Evolutionary conservation across 2,888 invertebrate species (phyloP), one percentile per base, ranked within the genome.

Genomic region (Eristalis intricaria): DNA sequence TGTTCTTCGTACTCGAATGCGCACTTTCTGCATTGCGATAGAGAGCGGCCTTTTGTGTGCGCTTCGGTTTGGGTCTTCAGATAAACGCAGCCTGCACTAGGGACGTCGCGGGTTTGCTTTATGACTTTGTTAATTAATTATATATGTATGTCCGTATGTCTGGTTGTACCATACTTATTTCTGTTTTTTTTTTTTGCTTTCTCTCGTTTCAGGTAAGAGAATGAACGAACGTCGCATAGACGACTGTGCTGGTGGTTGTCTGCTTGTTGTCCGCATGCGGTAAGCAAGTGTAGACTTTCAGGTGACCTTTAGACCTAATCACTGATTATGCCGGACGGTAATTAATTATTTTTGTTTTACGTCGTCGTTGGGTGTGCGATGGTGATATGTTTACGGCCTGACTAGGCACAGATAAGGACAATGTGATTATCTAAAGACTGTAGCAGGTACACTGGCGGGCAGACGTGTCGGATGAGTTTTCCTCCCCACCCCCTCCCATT

Each of bases 21-120:
- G 85, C 82, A 86, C 81, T 86, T 82, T 86, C 74, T 70, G 82
- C 43, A 26, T 63, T 66, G 11, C 69, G 82, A 73, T 76, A 81
- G 8, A 32, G 32, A 5, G 76, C 76, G 73, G 68, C 23, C 35
- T 77, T 75, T 79, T 79, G 15, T 76, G 43, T 29, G 63, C 19
- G 8, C 19, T 8, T 8, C 50, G 38, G 38, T 38, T 38, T 50
- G 19, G 50, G 50, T 19, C 19, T 19, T 50, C 50, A 50, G 50
- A 50, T 50, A 50, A 50, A 11, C 10, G 13, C 32, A 5, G 43
- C 5, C 43, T 43, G 43, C 8, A 4, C 26, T 50, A 8, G 38
- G 38, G 38, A 5, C 8, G 19, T 2, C 8, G 5, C 15, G 11
- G 23, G 19, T 40, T 23, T 63, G 26, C n/a, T 63, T 43, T 66